These are phyloP conservation scores for Pseudorectes ferrugineus DNA, from an alignment of 2,113 vertebrate genomes.

Conservation along the genomic window DNA sequence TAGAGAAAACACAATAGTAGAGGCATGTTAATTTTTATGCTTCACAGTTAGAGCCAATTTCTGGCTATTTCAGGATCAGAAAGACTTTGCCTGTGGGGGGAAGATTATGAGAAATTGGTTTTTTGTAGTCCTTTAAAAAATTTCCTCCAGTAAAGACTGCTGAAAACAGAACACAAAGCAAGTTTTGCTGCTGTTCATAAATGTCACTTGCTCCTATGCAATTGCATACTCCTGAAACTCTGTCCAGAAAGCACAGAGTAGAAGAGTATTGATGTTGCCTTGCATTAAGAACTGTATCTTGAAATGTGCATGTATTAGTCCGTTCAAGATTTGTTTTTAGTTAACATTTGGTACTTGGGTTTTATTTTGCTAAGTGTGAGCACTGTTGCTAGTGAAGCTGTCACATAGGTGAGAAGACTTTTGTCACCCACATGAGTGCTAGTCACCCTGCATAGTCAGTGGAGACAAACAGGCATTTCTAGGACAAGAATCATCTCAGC, in stretches of 20 bases:
- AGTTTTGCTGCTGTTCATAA: background rate
- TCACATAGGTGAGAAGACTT: background rate
- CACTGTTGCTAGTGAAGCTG: background rate
- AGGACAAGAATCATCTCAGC: background rate
- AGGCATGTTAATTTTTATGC: background rate
- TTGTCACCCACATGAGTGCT: background rate
- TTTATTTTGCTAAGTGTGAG: background rate
- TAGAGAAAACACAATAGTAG: background rate
- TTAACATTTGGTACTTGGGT: background rate
- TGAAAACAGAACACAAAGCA: background rate
- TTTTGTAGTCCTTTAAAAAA: background rate
- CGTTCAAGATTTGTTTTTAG: background rate
- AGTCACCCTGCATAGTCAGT: background rate
- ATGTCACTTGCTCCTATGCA: background rate
- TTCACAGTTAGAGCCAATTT: background rate
- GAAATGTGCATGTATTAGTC: background rate
- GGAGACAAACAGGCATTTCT: slow-evolving; percentile 8
- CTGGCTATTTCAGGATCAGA: background rate
- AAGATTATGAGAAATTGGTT: background rate
- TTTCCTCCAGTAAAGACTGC: background rate
- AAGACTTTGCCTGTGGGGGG: background rate
- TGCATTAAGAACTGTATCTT: background rate
- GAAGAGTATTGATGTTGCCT: background rate
- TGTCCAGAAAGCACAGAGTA: background rate
- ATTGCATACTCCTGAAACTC: background rate